These are phyloP conservation scores for Catostomus latipinnis DNA, from an alignment of 2,797 vertebrate species.

Conservation along the genomic window DNA sequence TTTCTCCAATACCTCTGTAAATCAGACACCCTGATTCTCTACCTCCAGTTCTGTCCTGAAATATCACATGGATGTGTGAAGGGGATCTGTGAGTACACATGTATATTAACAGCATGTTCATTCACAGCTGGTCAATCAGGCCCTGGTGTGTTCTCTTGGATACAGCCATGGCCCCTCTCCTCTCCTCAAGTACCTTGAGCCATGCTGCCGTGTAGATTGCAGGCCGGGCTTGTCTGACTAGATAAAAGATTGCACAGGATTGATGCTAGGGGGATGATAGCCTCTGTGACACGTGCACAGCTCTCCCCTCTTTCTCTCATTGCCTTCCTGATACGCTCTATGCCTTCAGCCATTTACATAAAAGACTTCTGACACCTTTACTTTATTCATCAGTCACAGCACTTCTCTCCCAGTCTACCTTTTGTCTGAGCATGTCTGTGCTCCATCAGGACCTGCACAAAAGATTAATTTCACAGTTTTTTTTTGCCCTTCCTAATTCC, in stretches of 20 bases:
- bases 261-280: conserved; percentile 90
- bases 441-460: conserved; percentile 99
- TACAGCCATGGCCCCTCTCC: neutral
- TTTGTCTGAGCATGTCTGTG: conserved; percentile 99
- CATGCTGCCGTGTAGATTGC: conserved; percentile 73
- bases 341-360: conserved; percentile 99
- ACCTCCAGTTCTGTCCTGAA: conserved; percentile 31
- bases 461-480: conserved; percentile 99
- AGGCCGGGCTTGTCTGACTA: conserved; percentile 91
- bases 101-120: conserved; percentile 44
- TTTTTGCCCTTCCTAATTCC: conserved; percentile 41
- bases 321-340: conserved; percentile 87
- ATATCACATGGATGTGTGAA: conserved; percentile 41
- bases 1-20: conserved; percentile 68
- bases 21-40: conserved; percentile 70
- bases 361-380: conserved; percentile 99
- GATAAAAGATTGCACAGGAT: conserved; percentile 97
- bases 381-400: conserved; percentile 99
- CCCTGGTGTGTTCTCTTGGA: conserved; percentile 38
- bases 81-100: conserved; percentile 43
- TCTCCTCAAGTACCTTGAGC: conserved; percentile 37
- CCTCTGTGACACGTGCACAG: conserved; percentile 82
- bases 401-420: conserved; percentile 96
- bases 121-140: conserved; percentile 57
- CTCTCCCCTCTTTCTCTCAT: conserved; percentile 59